Percentiles rank a stretch among this genome's conserved stretches.
These are phyloP conservation scores for Aricia artaxerxes DNA, from an alignment of 2,888 invertebrate genomes.

Conservation along the genomic window DNA sequence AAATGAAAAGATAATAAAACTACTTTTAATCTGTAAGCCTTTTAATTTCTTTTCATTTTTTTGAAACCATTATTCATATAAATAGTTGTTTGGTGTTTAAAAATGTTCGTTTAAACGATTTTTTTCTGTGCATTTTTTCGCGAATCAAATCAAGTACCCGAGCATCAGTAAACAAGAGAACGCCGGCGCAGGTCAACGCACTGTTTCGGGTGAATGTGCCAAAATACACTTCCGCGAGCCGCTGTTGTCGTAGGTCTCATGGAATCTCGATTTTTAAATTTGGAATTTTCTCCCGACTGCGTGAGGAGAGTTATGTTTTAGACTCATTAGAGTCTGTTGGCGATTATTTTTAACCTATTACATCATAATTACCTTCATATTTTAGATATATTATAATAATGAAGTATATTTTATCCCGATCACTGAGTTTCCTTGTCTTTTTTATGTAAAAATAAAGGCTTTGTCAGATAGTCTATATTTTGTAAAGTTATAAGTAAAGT, in stretches of 20 bases:
- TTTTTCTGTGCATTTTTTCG: neutral
- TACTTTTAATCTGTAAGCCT: neutral
- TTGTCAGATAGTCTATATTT: too few relatives aligned
- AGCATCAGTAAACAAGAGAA: conserved; percentile 14
- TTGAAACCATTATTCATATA: neutral
- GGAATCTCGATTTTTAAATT: conserved; percentile 24
- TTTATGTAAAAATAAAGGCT: too few relatives aligned
- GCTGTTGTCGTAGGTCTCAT: conserved; percentile 46
- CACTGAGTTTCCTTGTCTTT: too few relatives aligned
- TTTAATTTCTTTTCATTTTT: neutral
- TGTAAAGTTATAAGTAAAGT: too few relatives aligned
- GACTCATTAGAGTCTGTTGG: too few relatives aligned
- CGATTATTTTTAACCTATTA: too few relatives aligned
- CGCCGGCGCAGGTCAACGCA: conserved; percentile 35
- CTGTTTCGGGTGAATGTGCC: conserved; percentile 39
- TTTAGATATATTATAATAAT: too few relatives aligned
- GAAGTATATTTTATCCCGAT: too few relatives aligned
- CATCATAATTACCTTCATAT: too few relatives aligned
- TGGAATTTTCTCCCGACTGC: neutral
- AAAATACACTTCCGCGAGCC: conserved; percentile 38
- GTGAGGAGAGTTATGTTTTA: neutral
- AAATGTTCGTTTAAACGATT: neutral
- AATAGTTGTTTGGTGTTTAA: neutral
- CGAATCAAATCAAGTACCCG: conserved; percentile 19
- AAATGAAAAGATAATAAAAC: neutral